Evolutionary conservation across 2,113 vertebrate genomes (phyloP), one percentile per base, ranked within the genome.

Genomic region (Pelobates fuscus): DNA sequence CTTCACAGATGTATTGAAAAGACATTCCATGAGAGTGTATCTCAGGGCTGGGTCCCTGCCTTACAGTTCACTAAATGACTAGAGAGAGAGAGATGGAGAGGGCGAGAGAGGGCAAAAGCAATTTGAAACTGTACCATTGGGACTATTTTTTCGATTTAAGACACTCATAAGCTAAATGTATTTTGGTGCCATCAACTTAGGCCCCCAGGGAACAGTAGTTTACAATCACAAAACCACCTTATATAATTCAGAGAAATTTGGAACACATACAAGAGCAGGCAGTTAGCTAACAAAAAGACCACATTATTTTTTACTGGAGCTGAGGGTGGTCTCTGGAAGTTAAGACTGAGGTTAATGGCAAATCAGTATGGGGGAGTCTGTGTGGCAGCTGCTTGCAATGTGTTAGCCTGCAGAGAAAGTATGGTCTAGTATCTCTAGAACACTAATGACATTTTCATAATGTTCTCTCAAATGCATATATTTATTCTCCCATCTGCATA

Each of bases 391-490:
- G 73, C 65, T 76, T 68, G 57, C 64, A 68, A 68, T 61, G 71
- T 66, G 62, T 74, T 65, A 55, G 64, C 73, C 64, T 52, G 73
- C 73, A 26, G 73, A 67, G 73, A 76, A 76, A 68, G 55, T 54
- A 76, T 67, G 73, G 73, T 61, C 65, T 76, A 61, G 73, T 67
- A 61, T 67, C 73, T 59, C 54, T 76, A 67, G 30, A 76, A 61
- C 73, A 46, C 64, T 76, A 76, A 76, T 76, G 73, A 76, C 73
- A 76, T 76, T 76, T 76, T 76, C 73, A 76, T 76, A 76, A 76
- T 76, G 73, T 76, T 76, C 73, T 67, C 41, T 76, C 54, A 76
- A 76, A 76, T 67, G 73, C 73, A 61, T 76, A 68, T 54, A 68
- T 67, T 76, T 68, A 76, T 76, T 54, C 73, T 58, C 46, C 73